A percentile compares a stretch with the other conserved stretches of the same genome.
phyloP scores from a whole-genome alignment of 2,888 invertebrate genomes.

The Mystacides longicornis region DNA sequence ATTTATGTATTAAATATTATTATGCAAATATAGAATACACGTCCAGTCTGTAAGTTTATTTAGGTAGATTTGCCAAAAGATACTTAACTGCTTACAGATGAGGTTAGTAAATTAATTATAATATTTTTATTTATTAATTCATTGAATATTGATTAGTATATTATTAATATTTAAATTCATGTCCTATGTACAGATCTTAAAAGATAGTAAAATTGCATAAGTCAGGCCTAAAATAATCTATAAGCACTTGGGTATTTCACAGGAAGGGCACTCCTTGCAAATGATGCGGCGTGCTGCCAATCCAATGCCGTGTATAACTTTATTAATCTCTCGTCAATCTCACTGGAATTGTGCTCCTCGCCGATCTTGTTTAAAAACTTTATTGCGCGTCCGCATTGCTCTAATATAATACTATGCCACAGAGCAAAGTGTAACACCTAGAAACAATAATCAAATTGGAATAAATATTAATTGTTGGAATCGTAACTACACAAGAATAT shows the following conservation, averaged over 20 bases:
- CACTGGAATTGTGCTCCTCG: conserved; percentile 74
- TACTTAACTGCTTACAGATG: too few relatives aligned
- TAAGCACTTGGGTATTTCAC: conserved; percentile 62
- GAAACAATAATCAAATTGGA: conserved; percentile 4
- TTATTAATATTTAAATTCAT: not conserved
- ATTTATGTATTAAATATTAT: too few relatives aligned
- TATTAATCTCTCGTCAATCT: conserved; percentile 60
- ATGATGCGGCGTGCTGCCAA: conserved; percentile 60
- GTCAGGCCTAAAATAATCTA: conserved; percentile 59
- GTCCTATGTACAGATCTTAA: not conserved
- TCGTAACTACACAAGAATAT: too few relatives aligned
- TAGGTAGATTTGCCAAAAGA: too few relatives aligned
- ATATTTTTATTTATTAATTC: too few relatives aligned
- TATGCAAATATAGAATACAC: too few relatives aligned
- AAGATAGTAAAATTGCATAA: not conserved
- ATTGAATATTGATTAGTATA: too few relatives aligned
- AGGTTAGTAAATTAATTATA: too few relatives aligned
- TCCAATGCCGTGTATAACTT: conserved; percentile 59
- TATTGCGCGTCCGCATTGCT: conserved; percentile 74
- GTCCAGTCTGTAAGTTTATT: too few relatives aligned
- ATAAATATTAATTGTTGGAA: too few relatives aligned
- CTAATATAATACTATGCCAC: conserved; percentile 73
- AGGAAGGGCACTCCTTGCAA: conserved; percentile 51
- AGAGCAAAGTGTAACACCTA: conserved; percentile 69
- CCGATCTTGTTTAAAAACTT: conserved; percentile 67